These are phyloP conservation scores for Sarotherodon lohbergeri DNA, from an alignment of 2,113 vertebrate genomes.

Conservation along the genomic window DNA sequence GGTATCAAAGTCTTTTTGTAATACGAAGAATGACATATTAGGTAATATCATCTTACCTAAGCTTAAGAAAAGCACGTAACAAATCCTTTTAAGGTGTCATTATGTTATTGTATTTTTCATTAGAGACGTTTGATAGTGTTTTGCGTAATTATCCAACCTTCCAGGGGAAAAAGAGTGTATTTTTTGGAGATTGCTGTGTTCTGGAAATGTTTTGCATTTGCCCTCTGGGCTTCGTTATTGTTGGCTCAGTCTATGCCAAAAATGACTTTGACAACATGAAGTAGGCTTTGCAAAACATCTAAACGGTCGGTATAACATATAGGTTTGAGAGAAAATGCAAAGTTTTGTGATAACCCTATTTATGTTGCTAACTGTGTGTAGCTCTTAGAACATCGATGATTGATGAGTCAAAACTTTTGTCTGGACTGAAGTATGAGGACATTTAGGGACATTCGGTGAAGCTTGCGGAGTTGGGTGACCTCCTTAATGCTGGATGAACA, in stretches of 20 bases:
- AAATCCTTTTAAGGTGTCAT: conserved; percentile 21
- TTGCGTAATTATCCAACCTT: conserved; percentile 6
- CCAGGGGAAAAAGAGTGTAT: background rate
- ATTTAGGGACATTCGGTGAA: background rate
- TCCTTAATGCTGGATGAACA: background rate
- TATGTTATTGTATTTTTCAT: conserved; percentile 26
- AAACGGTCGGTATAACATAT: background rate
- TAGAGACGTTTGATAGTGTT: conserved; percentile 14
- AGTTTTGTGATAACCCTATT: background rate
- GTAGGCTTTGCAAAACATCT: background rate
- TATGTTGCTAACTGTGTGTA: background rate
- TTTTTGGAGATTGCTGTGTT: background rate
- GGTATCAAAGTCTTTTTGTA: conserved; percentile 39
- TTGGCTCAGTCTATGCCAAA: background rate
- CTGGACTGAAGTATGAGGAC: background rate
- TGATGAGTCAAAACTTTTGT: background rate
- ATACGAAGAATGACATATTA: conserved; percentile 19
- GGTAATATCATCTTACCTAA: background rate
- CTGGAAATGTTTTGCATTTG: conserved; percentile 39
- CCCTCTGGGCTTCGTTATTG: background rate
- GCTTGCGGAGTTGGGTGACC: background rate
- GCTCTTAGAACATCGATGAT: fast-evolving
- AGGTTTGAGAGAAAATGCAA: background rate
- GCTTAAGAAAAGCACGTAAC: conserved; percentile 11
- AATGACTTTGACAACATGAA: background rate